Evolutionary conservation across 2,888 invertebrate genomes (phyloP).

Genomic region (Julus scandinavius): DNA sequence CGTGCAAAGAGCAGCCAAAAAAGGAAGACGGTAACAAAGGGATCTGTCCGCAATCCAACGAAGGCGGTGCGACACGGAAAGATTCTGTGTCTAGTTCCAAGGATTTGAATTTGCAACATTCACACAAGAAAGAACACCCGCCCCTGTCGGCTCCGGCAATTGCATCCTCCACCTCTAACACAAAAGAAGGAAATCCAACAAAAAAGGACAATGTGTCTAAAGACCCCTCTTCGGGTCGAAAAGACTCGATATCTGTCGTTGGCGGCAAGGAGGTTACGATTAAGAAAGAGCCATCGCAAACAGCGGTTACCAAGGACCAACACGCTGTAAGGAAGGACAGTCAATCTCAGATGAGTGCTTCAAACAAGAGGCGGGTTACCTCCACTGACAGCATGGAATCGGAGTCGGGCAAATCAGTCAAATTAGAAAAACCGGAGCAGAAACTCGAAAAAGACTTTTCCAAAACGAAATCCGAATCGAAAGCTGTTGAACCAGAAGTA

Average conservation of each 20-base stretch:
- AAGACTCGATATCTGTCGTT: not conserved
- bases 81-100: not conserved
- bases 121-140: slow-evolving; percentile 29
- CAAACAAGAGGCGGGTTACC: slow-evolving; percentile 59
- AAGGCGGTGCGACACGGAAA: not conserved
- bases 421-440: slow-evolving; percentile 52
- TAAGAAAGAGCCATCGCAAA: slow-evolving; percentile 51
- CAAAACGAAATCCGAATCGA: slow-evolving; percentile 57
- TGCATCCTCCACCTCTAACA: not conserved
- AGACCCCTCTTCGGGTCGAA: not conserved
- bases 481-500: slow-evolving; percentile 59
- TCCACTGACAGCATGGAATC: slow-evolving; percentile 61
- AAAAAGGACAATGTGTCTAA: slow-evolving; percentile 9
- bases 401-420: slow-evolving; percentile 54
- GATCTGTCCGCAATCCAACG: not conserved
- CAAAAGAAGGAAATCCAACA: slow-evolving; percentile 15
- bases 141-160: not conserved
- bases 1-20: not conserved
- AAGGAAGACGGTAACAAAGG: slow-evolving; percentile 1
- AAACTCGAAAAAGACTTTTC: slow-evolving; percentile 57
- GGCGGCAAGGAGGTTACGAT: not conserved
- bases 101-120: slow-evolving; percentile 4
- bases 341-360: slow-evolving; percentile 41
- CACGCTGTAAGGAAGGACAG: slow-evolving; percentile 51
- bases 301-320: slow-evolving; percentile 49